Conservation (phyloP, 2,797 vertebrate species). For the Leptodactylus fallax region DNA sequence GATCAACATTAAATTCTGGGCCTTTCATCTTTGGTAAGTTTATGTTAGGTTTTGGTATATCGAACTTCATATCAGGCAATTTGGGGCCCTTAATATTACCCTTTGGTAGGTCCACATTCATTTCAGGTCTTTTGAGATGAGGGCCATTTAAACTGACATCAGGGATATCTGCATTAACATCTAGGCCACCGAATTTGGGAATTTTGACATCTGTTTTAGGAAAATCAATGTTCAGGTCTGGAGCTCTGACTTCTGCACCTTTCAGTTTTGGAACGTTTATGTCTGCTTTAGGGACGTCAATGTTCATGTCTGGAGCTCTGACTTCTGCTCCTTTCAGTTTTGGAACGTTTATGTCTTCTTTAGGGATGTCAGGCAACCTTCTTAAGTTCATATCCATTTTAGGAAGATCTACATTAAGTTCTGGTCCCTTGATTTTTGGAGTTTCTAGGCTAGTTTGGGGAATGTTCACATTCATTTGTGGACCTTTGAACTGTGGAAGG, state of each 20-base stretch:
- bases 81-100: slow-evolving; percentile 6
- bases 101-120: slow-evolving; percentile 41
- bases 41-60: slow-evolving; percentile 37
- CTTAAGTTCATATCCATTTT: neutral
- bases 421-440: slow-evolving; percentile 25
- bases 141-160: slow-evolving; percentile 25
- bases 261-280: slow-evolving; percentile 31
- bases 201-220: slow-evolving; percentile 14
- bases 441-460: neutral
- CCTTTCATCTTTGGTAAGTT: slow-evolving; percentile 25
- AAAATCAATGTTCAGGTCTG: slow-evolving; percentile 35
- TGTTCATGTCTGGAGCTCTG: neutral
- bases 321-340: slow-evolving; percentile 39
- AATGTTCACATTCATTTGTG: slow-evolving; percentile 17
- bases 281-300: slow-evolving; percentile 22
- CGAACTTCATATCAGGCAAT: slow-evolving; percentile 39
- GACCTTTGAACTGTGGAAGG: slow-evolving; percentile 22
- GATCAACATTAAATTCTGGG: slow-evolving; percentile 31
- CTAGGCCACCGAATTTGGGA: slow-evolving; percentile 43
- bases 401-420: slow-evolving; percentile 44
- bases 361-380: slow-evolving; percentile 33
- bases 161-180: slow-evolving; percentile 37
- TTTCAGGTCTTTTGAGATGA: slow-evolving; percentile 31
- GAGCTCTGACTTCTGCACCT: neutral
- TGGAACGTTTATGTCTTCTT: slow-evolving; percentile 35